phyloP scores from a whole-genome alignment of 2,888 invertebrate species.

The Aethes cnicana region DNA sequence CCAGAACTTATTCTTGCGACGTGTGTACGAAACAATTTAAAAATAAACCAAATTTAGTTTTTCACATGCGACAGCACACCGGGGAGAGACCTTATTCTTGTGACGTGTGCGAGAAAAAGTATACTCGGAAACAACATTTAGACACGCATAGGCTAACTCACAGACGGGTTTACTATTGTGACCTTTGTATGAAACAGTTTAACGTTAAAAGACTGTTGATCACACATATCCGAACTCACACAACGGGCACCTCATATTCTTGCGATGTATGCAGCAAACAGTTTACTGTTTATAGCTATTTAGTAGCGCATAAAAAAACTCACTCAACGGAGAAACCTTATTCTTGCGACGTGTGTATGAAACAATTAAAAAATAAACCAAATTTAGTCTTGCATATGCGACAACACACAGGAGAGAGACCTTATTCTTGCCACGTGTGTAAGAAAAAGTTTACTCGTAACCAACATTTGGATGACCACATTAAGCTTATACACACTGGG shows the following conservation, averaged over 20 bases:
- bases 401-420: background rate
- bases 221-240: too few relatives aligned
- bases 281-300: background rate
- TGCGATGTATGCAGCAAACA: too few relatives aligned
- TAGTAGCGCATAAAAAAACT: too few relatives aligned
- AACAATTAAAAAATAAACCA: background rate
- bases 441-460: too few relatives aligned
- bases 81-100: constrained; percentile 1
- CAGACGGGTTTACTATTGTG: background rate
- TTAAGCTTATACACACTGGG: too few relatives aligned
- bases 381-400: background rate
- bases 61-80: background rate
- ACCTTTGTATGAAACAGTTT: background rate
- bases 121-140: background rate
- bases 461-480: too few relatives aligned
- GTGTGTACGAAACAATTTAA: background rate
- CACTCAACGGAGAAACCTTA: background rate
- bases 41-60: background rate
- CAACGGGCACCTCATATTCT: too few relatives aligned
- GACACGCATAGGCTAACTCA: background rate
- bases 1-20: too few relatives aligned
- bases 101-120: background rate
- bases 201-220: background rate
- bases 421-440: too few relatives aligned
- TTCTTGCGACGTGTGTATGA: background rate